Evolutionary conservation across 2,113 vertebrate genomes (phyloP).

Genomic region (Peromyscus californicus): DNA sequence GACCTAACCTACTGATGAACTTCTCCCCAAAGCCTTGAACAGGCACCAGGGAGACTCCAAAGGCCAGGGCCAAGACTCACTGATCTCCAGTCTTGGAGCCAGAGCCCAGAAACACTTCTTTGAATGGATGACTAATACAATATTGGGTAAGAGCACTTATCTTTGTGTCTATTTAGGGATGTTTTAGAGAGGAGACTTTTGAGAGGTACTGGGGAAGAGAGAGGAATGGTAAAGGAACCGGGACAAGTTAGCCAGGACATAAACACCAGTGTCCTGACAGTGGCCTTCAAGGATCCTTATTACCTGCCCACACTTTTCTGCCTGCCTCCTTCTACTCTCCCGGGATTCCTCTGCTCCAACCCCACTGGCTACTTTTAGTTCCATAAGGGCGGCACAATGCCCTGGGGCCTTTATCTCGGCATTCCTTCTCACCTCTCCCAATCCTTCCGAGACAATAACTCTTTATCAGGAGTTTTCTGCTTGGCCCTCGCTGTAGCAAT

Average conservation of each 20-base stretch:
- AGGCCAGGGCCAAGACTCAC: background rate
- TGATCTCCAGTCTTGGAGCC: background rate
- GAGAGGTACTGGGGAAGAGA: background rate
- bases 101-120: background rate
- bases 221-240: background rate
- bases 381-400: background rate
- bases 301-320: background rate
- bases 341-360: background rate
- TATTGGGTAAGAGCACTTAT: background rate
- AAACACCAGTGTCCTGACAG: background rate
- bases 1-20: background rate
- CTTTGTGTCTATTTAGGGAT: background rate
- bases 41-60: background rate
- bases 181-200: background rate
- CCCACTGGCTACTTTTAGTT: background rate
- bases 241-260: background rate
- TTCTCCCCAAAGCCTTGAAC: background rate
- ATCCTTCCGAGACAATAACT: background rate
- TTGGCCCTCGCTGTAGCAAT: fast-evolving
- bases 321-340: too few species aligned
- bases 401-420: background rate
- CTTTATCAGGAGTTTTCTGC: background rate
- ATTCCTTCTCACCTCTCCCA: background rate
- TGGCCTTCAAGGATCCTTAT: fast-evolving
- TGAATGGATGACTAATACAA: background rate